A percentile compares a stretch with the other conserved stretches of the same genome.
Conservation (phyloP, 2,113 vertebrate species). For the Taxidea taxus region DNA sequence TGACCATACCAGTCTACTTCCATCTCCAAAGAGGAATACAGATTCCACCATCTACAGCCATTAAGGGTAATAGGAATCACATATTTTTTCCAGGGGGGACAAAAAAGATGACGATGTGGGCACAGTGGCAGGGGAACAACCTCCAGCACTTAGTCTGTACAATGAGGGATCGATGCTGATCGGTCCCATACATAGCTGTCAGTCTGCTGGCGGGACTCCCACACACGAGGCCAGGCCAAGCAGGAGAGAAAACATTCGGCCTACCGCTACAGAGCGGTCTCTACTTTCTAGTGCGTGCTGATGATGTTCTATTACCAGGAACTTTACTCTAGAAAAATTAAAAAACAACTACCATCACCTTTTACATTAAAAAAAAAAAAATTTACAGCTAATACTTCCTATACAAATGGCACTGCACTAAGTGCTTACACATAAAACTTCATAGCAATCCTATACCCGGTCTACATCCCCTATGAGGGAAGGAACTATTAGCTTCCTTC, state of each 20-base stretch:
- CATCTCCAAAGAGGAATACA: conserved; percentile 40
- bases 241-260: not conserved
- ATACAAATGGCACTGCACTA: not conserved
- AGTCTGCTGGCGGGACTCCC: not conserved
- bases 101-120: not conserved
- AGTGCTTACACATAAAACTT: not conserved
- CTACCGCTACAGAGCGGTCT: not conserved
- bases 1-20: conserved; percentile 41
- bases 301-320: not conserved
- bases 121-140: not conserved
- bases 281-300: not conserved
- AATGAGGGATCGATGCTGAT: not conserved
- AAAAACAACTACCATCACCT: not conserved
- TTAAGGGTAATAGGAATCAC: not conserved
- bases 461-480: not conserved
- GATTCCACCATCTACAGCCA: not conserved
- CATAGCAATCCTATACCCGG: not conserved
- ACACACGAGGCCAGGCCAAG: not conserved
- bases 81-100: not conserved
- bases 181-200: not conserved
- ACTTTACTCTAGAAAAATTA: not conserved
- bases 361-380: not conserved
- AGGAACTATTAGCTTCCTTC: not conserved
- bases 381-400: not conserved
- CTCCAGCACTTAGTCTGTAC: not conserved